Base-by-base conservation (phyloP, 1,140 invertebrate species). In the Temnothorax nylanderi region DNA sequence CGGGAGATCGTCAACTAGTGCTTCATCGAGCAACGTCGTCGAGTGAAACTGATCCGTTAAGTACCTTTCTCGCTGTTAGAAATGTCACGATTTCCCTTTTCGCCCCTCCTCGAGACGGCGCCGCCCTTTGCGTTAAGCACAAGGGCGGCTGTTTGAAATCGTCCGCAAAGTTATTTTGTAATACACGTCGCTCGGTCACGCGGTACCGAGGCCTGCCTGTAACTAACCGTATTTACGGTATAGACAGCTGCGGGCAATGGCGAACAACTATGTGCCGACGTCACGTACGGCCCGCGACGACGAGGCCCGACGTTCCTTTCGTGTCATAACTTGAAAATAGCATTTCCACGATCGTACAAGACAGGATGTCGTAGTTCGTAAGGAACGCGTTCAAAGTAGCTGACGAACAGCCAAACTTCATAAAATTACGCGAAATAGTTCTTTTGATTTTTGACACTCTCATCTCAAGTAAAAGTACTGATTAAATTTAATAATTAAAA, bases 131-230 rank as follows among this genome's bases (percentile, higher is more conserved):
- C 16, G 13, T 16, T 60, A 56, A 62, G 37, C 32, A 44, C 54
- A 80, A 75, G 51, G 56, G 69, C 76, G 49, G 34, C 56, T 56
- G 69, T 88, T 69, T 67, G 76, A 64, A 84, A 64, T 81, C 54
- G 32, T 77, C 62, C 49, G 62, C 72, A 65, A 85, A 77, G 87
- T 76, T 89, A 91, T 92, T 89, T 91, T 87, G 87, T 91, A 90
- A 92, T 92, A 92, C 90, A 88, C 90, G 88, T 92, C 84, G 88
- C 49, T 91, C 84, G 90, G 91, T 92, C 92, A 92, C 87, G 91
- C 82, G 88, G 87, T 76, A 87, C 77, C 89, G 86, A 88, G 82
- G 75, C 26, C 85, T 60, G 74, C 78, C 89, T 89, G 91, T 92
- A 91, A 91, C 91, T 91, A 92, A 92, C 90, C 90, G 92, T 91